phyloP scores from a whole-genome alignment of 2,113 vertebrate genomes.

The Cyrtonyx montezumae region DNA sequence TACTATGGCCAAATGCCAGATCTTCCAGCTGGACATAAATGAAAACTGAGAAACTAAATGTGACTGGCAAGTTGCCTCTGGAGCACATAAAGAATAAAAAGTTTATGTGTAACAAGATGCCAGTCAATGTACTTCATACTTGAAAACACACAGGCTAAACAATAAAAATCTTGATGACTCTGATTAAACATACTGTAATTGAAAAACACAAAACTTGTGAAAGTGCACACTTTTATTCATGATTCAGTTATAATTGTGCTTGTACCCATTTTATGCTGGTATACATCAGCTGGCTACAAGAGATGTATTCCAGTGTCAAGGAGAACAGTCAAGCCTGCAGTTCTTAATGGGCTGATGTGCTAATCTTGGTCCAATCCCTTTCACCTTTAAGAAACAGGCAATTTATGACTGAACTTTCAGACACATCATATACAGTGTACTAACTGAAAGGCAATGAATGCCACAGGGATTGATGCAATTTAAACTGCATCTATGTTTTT shows the following conservation, averaged over 20 bases:
- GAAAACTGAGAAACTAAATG: slow-evolving; percentile 1
- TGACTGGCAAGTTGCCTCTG: slow-evolving; percentile 13
- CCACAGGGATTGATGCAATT: not conserved
- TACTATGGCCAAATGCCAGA: not conserved
- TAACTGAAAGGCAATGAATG: not conserved
- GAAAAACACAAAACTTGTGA: not conserved
- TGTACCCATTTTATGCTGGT: not conserved
- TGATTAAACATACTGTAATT: not conserved
- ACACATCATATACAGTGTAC: not conserved
- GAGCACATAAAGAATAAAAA: not conserved
- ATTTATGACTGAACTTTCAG: not conserved
- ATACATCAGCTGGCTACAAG: not conserved
- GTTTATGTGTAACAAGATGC: not conserved
- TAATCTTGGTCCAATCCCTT: not conserved
- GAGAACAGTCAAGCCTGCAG: not conserved
- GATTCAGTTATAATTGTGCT: not conserved
- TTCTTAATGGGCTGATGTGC: not conserved
- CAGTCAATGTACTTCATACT: not conserved
- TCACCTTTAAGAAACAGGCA: not conserved
- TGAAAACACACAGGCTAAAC: slow-evolving; percentile 1
- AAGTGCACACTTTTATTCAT: not conserved
- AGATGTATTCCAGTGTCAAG: not conserved
- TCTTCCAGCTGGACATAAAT: slow-evolving; percentile 10
- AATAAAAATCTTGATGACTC: not conserved
- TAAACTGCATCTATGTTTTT: not conserved